Evolutionary conservation across 2,888 invertebrate genomes (phyloP).

Genomic region (Agrochola lychnidis): DNA sequence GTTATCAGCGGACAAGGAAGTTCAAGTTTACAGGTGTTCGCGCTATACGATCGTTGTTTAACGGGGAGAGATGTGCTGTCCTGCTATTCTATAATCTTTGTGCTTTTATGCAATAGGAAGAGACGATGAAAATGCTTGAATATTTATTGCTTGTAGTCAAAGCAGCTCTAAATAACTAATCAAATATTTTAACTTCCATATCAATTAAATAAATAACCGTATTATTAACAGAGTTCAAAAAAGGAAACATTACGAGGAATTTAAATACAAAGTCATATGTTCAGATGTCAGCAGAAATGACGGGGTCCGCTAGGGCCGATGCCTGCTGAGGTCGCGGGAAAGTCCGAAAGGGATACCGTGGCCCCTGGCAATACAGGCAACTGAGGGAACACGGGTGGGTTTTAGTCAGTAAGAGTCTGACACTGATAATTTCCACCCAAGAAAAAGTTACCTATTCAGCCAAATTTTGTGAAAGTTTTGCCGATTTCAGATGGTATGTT

Average conservation of each 20-base stretch:
- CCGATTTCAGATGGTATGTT: too few species aligned
- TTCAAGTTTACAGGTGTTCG: slow-evolving; percentile 46
- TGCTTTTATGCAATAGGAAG: not conserved
- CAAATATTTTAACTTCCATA: not conserved
- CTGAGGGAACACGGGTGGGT: too few species aligned
- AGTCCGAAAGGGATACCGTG: too few species aligned
- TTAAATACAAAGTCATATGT: not conserved
- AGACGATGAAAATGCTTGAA: not conserved
- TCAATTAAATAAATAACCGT: too few species aligned
- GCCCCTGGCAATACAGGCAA: too few species aligned
- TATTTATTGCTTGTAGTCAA: not conserved
- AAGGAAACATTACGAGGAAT: not conserved
- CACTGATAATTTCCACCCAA: too few species aligned
- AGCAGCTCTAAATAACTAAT: not conserved
- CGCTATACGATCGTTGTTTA: slow-evolving; percentile 11
- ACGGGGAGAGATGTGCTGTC: slow-evolving; percentile 6
- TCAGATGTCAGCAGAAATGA: too few species aligned
- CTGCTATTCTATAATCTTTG: slow-evolving; percentile 32
- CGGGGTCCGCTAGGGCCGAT: too few species aligned
- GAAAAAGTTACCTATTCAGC: not conserved
- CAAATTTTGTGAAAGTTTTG: not conserved
- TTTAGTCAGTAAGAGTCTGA: too few species aligned
- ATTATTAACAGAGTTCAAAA: too few species aligned
- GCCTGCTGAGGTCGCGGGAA: too few species aligned
- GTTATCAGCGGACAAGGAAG: slow-evolving; percentile 56